These are phyloP conservation scores for Drosophila melanocephala DNA, from an alignment of 2,888 invertebrate genomes.

Conservation along the genomic window DNA sequence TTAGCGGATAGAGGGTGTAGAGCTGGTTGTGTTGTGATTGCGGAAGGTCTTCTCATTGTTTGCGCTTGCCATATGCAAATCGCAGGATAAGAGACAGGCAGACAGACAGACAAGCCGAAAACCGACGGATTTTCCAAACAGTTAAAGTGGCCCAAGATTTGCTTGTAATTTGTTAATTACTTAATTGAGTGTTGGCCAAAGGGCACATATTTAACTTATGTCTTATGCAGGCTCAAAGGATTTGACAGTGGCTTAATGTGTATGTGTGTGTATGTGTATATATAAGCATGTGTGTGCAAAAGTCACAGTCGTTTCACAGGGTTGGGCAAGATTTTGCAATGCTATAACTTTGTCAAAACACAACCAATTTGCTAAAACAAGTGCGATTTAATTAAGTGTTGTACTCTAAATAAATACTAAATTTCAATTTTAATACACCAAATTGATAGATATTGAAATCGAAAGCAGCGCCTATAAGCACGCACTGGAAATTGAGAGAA, in stretches of 20 bases:
- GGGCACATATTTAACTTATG: constrained; percentile 51
- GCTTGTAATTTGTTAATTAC: constrained; percentile 71
- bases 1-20: background rate
- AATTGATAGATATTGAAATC: background rate
- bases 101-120: constrained; percentile 13
- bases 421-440: background rate
- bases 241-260: constrained; percentile 1
- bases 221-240: constrained; percentile 10
- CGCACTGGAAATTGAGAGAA: background rate
- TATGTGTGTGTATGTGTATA: background rate
- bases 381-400: background rate
- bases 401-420: background rate
- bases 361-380: background rate
- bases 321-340: background rate
- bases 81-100: constrained; percentile 20
- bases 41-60: constrained; percentile 40
- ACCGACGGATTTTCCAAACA: background rate
- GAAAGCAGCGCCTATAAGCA: constrained; percentile 22
- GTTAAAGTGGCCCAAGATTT: constrained; percentile 22
- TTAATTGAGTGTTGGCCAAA: constrained; percentile 69
- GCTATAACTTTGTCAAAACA: background rate
- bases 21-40: background rate
- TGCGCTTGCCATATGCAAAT: constrained; percentile 64
- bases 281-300: constrained; percentile 3
- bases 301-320: background rate